Conservation (phyloP, 2,113 vertebrate species). For the Ondatra zibethicus region DNA sequence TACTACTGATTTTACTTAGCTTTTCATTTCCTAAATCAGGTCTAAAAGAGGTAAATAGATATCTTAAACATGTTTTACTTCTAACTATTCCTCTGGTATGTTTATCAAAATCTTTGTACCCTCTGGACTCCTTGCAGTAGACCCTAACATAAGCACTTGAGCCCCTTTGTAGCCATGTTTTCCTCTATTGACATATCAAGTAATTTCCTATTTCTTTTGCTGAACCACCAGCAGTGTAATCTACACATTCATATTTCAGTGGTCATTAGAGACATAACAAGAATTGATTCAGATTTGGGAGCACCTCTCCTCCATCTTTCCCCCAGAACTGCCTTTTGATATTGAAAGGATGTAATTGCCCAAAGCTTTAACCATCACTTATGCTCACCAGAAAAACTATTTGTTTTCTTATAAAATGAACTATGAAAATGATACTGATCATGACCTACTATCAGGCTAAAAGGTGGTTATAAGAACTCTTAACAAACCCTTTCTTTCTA, state of each 20-base stretch:
- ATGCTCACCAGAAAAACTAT: neutral
- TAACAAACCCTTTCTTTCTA: neutral
- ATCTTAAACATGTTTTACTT: neutral
- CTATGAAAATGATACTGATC: neutral
- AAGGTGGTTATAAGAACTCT: neutral
- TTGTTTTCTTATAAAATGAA: neutral
- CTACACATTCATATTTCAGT: neutral
- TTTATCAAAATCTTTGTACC: neutral
- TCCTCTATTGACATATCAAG: neutral
- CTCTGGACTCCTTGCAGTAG: neutral
- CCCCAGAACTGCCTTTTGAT: neutral
- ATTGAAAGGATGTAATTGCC: neutral
- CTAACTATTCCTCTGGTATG: neutral
- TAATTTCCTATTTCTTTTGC: neutral
- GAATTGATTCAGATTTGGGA: neutral
- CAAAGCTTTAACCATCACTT: neutral
- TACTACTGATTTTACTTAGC: neutral
- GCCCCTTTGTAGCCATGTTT: neutral
- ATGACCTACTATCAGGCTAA: neutral
- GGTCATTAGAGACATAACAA: neutral
- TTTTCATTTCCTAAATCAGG: neutral
- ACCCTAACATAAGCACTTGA: neutral
- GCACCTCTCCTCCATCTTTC: neutral
- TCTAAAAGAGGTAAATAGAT: neutral
- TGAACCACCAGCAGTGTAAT: neutral